Evolutionary conservation across 2,113 vertebrate species (phyloP), one percentile per base, ranked within the genome.

Genomic region (Aythya baeri): DNA sequence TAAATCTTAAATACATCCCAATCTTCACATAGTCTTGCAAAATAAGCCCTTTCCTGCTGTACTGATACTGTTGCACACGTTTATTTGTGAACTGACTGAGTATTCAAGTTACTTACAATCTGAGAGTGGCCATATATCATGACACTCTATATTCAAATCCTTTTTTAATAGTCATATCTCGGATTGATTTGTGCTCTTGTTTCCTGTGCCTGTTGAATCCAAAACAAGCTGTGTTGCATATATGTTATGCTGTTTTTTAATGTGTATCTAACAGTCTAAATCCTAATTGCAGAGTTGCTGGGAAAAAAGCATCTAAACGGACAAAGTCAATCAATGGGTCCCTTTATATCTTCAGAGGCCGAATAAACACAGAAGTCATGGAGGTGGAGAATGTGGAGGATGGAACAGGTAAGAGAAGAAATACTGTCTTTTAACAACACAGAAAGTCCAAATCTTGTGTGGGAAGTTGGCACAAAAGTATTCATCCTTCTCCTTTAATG

Each of bases 331-430:
- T 99, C 97, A 99, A 99, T 0, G 99, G 99, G 52, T 99, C 99
- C 72, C 98, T 99, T 65, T 99, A 99, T 91, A 98, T 99, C 96
- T 99, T 99, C 98, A 98, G 99, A 86, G 99, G 99, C 10, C 98
- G 99, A 58, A 99, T 99, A 98, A 99, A 99, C 97, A 99, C 99
- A 0, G 99, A 99, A 95, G 99, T 99, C 95, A 99, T 99, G 99
- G 99, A 99, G 96, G 99, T 99, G 93, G 99, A 99, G 97, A 99
- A 99, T 38, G 99, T 99, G 86, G 99, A 99, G 92, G 99, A 99
- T 36, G 99, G 99, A 94, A 99, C 99, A 98, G 99, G 99, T 99
- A 97, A 79, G 97, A 44, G 32, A 92, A n/a, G 49, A 74, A 83
- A 66, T 84, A 32, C 6, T 66, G 27, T 27, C 26, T 78, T 87